These are phyloP conservation scores for Sceloporus tristichus DNA, from an alignment of 2,113 vertebrate genomes.

Conservation along the genomic window DNA sequence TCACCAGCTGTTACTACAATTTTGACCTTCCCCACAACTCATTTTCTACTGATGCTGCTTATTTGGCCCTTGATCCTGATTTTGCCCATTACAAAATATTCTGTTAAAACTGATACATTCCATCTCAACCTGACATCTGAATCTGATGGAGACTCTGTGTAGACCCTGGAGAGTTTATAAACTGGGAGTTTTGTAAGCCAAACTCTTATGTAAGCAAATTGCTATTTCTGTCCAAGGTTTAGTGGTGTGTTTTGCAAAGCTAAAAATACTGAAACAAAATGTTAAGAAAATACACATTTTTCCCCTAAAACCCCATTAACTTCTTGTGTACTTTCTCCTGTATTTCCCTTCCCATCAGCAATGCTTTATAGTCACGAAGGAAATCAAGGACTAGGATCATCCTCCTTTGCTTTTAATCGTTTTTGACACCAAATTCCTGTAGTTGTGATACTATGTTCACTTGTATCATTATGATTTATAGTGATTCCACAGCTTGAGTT, in stretches of 20 bases:
- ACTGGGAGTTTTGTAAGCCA: slow-evolving; percentile 57
- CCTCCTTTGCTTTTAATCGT: slow-evolving; percentile 5
- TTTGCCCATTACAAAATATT: accelerated
- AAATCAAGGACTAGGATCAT: slow-evolving; percentile 3
- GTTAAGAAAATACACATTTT: slow-evolving; percentile 64
- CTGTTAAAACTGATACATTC: background rate
- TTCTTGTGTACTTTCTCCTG: slow-evolving; percentile 51
- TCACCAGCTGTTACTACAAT: background rate
- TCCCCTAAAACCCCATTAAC: slow-evolving; percentile 70
- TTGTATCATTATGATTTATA: background rate
- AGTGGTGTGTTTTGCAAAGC: slow-evolving; percentile 39
- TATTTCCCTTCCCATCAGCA: slow-evolving; percentile 54
- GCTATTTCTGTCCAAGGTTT: slow-evolving; percentile 78
- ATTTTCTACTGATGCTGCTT: background rate
- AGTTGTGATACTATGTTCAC: background rate
- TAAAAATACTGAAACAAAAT: slow-evolving; percentile 76
- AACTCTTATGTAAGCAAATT: slow-evolving; percentile 72
- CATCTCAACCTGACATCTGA: slow-evolving; percentile 33
- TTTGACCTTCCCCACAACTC: too few relatives aligned
- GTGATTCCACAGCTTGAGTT: background rate
- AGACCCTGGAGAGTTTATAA: slow-evolving; percentile 43
- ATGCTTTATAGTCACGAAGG: slow-evolving; percentile 47
- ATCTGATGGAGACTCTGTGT: slow-evolving; percentile 55
- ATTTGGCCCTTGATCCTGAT: accelerated
- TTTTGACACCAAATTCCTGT: background rate